phyloP scores from a whole-genome alignment of 1,140 invertebrate genomes.

The Caenorhabditis remanei region DNA sequence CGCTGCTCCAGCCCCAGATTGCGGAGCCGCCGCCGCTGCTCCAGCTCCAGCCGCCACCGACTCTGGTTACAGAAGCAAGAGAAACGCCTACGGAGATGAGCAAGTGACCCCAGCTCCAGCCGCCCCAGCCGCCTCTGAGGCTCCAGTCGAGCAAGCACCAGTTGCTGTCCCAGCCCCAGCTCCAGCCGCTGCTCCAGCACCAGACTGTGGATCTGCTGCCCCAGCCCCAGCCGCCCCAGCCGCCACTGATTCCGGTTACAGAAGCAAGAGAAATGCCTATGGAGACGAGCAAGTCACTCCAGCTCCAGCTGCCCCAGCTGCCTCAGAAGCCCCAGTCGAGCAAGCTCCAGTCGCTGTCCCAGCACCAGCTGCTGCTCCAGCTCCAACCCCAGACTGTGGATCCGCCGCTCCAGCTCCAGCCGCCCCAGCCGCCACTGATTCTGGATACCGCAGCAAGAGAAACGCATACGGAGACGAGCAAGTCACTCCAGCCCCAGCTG shows the following conservation, averaged over 20 bases:
- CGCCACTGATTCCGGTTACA: constrained; percentile 52
- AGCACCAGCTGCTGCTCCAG: constrained; percentile 48
- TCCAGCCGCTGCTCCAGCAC: constrained; percentile 35
- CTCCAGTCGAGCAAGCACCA: constrained; percentile 47
- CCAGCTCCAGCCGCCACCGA: not conserved
- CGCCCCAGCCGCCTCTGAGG: not conserved
- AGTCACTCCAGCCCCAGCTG: constrained; percentile 41
- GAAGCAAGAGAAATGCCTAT: constrained; percentile 43
- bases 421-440: constrained; percentile 16
- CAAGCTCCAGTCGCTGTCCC: constrained; percentile 41
- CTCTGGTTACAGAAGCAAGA: constrained; percentile 51
- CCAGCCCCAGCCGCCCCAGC: constrained; percentile 37
- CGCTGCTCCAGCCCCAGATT: constrained; percentile 27
- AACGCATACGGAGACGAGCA: constrained; percentile 47
- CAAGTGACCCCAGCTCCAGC: constrained; percentile 50
- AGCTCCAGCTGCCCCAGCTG: constrained; percentile 19
- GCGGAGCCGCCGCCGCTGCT: constrained; percentile 20
- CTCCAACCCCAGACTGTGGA: constrained; percentile 21
- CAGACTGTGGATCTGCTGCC: constrained; percentile 5
- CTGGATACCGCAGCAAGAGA: constrained; percentile 53
- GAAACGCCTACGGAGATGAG: constrained; percentile 58
- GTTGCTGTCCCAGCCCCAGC: constrained; percentile 39
- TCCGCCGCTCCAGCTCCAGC: constrained; percentile 21
- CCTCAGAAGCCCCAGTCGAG: constrained; percentile 22
- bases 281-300: constrained; percentile 58